Conservation (phyloP, 2,113 vertebrate genomes). For the Semicossyphus pulcher region DNA sequence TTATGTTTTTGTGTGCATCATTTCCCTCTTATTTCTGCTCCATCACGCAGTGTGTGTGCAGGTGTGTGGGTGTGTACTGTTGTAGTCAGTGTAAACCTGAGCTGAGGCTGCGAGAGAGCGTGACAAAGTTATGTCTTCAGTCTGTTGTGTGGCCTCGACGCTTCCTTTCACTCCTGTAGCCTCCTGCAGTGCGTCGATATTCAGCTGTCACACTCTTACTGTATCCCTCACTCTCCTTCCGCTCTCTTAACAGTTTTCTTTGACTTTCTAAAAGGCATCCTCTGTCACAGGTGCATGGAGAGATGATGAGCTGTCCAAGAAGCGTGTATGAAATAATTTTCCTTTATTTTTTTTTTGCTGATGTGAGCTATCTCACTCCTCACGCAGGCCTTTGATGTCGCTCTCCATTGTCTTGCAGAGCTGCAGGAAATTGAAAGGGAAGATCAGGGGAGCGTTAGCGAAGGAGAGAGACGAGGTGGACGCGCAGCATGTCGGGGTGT, state of each 20-base stretch:
- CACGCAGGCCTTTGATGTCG: conserved; percentile 66
- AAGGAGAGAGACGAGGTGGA: conserved; percentile 46
- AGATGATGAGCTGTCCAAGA: conserved; percentile 47
- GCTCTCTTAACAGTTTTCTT: conserved; percentile 10
- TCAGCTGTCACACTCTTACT: neutral
- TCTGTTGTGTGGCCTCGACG: neutral
- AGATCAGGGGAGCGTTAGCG: conserved; percentile 57
- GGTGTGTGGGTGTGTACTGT: neutral
- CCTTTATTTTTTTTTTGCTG: conserved; percentile 45
- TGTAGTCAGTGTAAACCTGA: too few relatives aligned
- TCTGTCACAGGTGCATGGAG: conserved; percentile 1
- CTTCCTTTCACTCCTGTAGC: too few relatives aligned
- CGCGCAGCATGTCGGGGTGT: conserved; percentile 37
- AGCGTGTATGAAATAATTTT: conserved; percentile 30
- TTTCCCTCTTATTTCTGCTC: conserved; percentile 41
- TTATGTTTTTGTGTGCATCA: conserved; percentile 41
- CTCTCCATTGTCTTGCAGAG: conserved; percentile 71
- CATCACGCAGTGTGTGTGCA: neutral
- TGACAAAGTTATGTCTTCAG: neutral
- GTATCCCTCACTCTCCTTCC: neutral
- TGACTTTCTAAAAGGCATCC: conserved; percentile 29
- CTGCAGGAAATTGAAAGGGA: conserved; percentile 80
- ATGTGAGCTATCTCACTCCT: conserved; percentile 55
- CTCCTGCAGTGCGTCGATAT: neutral
- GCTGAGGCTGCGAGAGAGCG: too few relatives aligned